Conservation (phyloP, 2,888 invertebrate species). For the Kryphioiulus occultus region DNA sequence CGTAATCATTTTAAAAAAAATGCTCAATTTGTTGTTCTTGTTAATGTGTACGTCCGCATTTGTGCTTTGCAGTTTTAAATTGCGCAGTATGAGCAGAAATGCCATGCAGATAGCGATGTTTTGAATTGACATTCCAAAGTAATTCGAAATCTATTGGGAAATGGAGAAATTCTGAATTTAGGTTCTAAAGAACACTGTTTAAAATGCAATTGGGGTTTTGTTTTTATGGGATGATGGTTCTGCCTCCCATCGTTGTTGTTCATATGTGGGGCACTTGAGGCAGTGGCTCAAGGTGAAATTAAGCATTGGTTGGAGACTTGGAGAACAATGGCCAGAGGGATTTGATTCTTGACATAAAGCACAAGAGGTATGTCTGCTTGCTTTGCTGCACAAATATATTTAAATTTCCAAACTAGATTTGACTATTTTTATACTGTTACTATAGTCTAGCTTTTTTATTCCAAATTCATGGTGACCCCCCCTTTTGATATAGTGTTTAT, state of each 20-base stretch:
- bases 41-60: neutral
- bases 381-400: neutral
- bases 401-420: neutral
- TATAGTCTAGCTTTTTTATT: neutral
- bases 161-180: neutral
- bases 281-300: conserved; percentile 31
- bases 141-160: neutral
- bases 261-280: neutral
- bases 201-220: neutral
- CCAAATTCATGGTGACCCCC: neutral
- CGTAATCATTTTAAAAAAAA: neutral
- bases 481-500: conserved; percentile 2
- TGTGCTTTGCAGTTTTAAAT: neutral
- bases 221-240: neutral
- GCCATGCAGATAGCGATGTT: neutral
- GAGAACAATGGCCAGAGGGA: conserved; percentile 3
- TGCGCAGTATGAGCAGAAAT: neutral
- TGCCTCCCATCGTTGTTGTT: neutral
- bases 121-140: conserved; percentile 15
- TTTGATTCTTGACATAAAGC: neutral
- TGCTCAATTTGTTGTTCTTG: conserved; percentile 14
- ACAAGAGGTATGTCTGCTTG: neutral
- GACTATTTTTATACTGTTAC: neutral
- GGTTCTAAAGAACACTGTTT: neutral
- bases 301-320: conserved; percentile 2